A percentile compares a stretch with the other conserved stretches of the same genome.
Evolutionary conservation across 2,797 vertebrate genomes (phyloP).

Genomic region (Brotula barbata): DNA sequence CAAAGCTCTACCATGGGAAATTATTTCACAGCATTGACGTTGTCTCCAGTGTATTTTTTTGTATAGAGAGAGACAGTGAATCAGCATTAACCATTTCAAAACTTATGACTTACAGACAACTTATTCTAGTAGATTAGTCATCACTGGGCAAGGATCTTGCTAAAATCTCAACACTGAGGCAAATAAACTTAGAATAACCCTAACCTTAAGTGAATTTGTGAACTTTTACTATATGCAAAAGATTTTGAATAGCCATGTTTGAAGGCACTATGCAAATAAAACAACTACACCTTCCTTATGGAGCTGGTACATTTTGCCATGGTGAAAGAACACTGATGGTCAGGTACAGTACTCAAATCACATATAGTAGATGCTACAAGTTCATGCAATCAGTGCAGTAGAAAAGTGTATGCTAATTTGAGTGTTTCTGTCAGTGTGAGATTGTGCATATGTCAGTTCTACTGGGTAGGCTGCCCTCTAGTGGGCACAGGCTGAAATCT

Average conservation of each 20-base stretch:
- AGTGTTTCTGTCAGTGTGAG: neutral
- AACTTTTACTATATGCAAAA: too few species aligned
- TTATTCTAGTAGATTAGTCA: slow-evolving; percentile 24
- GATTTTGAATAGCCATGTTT: neutral
- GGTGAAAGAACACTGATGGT: neutral
- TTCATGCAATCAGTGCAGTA: too few species aligned
- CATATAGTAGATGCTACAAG: neutral
- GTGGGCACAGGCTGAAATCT: slow-evolving; percentile 58
- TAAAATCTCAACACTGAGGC: too few species aligned
- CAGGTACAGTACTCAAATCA: too few species aligned
- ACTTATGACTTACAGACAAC: slow-evolving; percentile 18
- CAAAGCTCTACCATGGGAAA: neutral
- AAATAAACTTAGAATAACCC: too few species aligned
- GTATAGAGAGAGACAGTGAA: neutral
- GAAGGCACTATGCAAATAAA: too few species aligned
- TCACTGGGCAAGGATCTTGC: slow-evolving; percentile 13
- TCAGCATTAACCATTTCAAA: neutral
- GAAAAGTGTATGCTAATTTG: neutral
- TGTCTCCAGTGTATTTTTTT: neutral
- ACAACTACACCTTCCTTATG: neutral
- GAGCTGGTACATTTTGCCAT: slow-evolving; percentile 1
- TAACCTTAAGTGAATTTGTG: too few species aligned
- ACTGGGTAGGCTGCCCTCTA: slow-evolving; percentile 70
- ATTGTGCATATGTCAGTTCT: neutral
- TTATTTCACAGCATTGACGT: neutral